phyloP scores from a whole-genome alignment of 1,140 invertebrate genomes.

The Drosophila leontia region DNA sequence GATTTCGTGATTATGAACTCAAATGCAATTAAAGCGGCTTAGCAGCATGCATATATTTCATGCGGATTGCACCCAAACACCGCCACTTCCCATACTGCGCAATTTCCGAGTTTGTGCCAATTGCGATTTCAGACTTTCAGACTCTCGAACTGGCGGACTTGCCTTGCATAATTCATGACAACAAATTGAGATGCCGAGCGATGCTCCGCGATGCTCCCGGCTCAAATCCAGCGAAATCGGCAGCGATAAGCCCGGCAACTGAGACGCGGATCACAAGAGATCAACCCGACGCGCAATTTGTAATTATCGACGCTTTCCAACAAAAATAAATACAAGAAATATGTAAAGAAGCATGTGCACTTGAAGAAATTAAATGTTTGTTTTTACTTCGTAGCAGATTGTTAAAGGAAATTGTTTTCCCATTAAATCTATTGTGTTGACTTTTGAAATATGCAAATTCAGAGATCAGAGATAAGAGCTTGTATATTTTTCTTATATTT shows the following conservation, averaged over 20 bases:
- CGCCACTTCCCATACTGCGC: conserved; percentile 22
- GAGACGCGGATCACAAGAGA: conserved; percentile 54
- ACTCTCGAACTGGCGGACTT: conserved; percentile 11
- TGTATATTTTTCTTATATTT: too few species aligned
- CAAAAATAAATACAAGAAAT: conserved; percentile 19
- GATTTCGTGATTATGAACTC: conserved; percentile 25
- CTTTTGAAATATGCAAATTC: not conserved
- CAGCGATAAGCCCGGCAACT: conserved; percentile 52
- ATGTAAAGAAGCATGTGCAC: conserved; percentile 21
- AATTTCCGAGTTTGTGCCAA: conserved; percentile 55
- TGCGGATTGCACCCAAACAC: conserved; percentile 11
- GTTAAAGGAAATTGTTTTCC: not conserved
- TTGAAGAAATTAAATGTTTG: not conserved
- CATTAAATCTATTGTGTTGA: not conserved
- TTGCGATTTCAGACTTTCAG: conserved; percentile 44
- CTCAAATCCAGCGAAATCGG: conserved; percentile 12
- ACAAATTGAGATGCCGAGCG: conserved; percentile 59
- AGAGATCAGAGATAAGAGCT: too few species aligned
- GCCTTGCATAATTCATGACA: conserved; percentile 72
- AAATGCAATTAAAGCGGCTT: conserved; percentile 31
- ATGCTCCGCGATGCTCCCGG: conserved; percentile 12
- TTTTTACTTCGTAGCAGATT: too few species aligned
- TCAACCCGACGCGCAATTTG: conserved; percentile 61
- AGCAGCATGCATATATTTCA: conserved; percentile 5
- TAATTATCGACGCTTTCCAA: conserved; percentile 57